Percentiles rank a stretch among this genome's conserved stretches.
Conservation (phyloP, 2,797 vertebrate genomes). For the Chelmon rostratus region DNA sequence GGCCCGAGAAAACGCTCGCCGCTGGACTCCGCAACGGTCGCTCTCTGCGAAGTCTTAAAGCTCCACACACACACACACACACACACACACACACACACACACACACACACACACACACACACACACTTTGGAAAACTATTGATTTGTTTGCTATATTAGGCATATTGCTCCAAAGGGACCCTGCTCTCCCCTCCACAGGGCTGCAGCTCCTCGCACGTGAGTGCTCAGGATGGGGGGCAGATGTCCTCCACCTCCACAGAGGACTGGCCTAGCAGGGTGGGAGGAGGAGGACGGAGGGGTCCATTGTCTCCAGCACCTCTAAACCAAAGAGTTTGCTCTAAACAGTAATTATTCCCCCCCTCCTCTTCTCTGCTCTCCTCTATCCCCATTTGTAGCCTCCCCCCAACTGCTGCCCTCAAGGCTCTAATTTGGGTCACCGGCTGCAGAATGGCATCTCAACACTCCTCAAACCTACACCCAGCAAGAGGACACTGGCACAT, state of each 20-base stretch:
- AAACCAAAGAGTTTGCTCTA: conserved; percentile 80
- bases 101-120: conserved; percentile 19
- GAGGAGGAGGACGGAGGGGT: conserved; percentile 62
- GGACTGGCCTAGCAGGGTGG: conserved; percentile 53
- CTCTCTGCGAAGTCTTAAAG: neutral
- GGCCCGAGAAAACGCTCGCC: conserved; percentile 12
- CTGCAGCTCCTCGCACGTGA: conserved; percentile 42
- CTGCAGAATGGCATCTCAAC: conserved; percentile 80
- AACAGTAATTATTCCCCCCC: conserved; percentile 82
- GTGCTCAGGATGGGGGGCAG: conserved; percentile 59
- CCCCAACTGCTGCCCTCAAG: conserved; percentile 75
- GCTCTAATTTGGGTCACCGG: conserved; percentile 87
- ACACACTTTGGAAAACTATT: conserved; percentile 29
- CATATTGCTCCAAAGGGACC: conserved; percentile 22
- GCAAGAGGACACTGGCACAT: conserved; percentile 55
- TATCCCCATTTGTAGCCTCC: conserved; percentile 66
- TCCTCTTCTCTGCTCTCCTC: conserved; percentile 38
- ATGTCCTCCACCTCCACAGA: conserved; percentile 57
- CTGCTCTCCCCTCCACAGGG: conserved; percentile 12
- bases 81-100: conserved; percentile 11
- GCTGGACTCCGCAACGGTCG: conserved; percentile 11
- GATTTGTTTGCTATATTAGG: conserved; percentile 43
- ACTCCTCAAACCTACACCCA: conserved; percentile 62
- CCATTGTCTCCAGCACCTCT: conserved; percentile 82
- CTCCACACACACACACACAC: conserved; percentile 6